phyloP scores from a whole-genome alignment of 2,113 vertebrate genomes.

The Microcebus jonahi region DNA sequence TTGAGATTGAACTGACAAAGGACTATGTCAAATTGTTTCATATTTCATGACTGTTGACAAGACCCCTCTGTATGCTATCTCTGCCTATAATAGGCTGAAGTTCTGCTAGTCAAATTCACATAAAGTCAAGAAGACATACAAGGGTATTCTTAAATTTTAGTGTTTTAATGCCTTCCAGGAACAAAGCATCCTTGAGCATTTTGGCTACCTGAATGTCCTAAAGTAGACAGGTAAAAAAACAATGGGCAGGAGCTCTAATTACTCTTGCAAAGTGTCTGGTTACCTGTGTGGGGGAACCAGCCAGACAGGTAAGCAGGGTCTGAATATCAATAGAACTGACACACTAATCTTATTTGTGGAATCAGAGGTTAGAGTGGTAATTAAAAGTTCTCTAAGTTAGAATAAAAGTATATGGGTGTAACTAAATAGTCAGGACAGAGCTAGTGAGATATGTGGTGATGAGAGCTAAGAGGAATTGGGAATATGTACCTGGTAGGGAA shows the following conservation, averaged over 20 bases:
- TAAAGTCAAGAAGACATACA: not conserved
- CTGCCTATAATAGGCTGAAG: not conserved
- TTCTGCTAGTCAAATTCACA: not conserved
- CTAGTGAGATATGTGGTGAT: constrained; percentile 55
- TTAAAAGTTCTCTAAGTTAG: constrained; percentile 65
- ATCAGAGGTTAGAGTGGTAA: constrained; percentile 36
- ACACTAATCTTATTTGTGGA: constrained; percentile 15
- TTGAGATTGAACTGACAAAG: not conserved
- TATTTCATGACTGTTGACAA: not conserved
- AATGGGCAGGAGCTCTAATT: not conserved
- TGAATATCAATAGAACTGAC: not conserved
- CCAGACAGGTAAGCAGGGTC: not conserved
- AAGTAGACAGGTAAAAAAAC: not conserved
- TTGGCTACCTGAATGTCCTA: not conserved
- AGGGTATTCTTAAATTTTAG: not conserved
- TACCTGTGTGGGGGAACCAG: not conserved
- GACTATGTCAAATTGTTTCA: not conserved
- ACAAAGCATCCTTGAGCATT: not conserved
- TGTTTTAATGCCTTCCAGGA: not conserved
- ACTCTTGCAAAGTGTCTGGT: not conserved
- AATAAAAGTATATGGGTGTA: constrained; percentile 41
- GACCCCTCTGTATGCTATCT: not conserved
- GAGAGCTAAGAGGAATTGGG: constrained; percentile 58
- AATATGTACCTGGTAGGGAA: constrained; percentile 67
- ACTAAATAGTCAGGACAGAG: constrained; percentile 43